Base-by-base conservation (phyloP, 2,113 vertebrate genomes). In the Caranx ignobilis region DNA sequence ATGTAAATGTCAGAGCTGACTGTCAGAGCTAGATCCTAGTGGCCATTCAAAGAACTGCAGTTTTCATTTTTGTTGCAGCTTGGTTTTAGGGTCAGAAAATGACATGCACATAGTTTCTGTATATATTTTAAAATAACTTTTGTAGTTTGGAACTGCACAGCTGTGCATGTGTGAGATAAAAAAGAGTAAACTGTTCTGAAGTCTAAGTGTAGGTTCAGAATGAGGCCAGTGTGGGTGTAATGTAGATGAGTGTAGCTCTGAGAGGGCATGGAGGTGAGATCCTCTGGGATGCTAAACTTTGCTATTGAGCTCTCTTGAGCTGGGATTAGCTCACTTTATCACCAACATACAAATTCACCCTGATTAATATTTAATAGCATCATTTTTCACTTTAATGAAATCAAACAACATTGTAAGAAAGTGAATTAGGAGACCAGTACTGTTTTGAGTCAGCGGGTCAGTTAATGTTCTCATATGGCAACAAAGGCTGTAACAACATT, bases 181-280 rank as follows among this genome's bases (percentile, higher is more conserved):
- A 69, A 19, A 61, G 11, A 45, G 52, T 26, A 32, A 54, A 6
- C 16, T 0, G 21, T 31, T 69, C 3, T 77, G 41, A 71, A 45
- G 43, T 50, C n/a, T 48, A 18, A 63, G 34, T 66, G 75, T 74
- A n/a, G 63, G 70, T 79, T 82, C 55, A 61, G 39, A 56, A 63
- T 64, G 56, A 72, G 70, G 56, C 35, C 82, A 50, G 45, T 55
- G 74, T 71, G 69, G 69, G 75, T 69, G 70, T 70, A n/a, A 43
- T 47, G 54, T 59, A 81, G 67, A 83, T 69, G 54, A 72, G 43
- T 1, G 12, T 21, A 74, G 34, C 6, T 74, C 11, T 59, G 56
- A 75, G 61, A 76, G 41, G 77, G 52, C 37, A 32, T 12, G 21
- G 45, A 70, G 63, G 50, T 45, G 69, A 66, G 47, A 19, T 61